Base-by-base conservation (phyloP, 2,888 invertebrate genomes). In the Brachyopa scutellaris region DNA sequence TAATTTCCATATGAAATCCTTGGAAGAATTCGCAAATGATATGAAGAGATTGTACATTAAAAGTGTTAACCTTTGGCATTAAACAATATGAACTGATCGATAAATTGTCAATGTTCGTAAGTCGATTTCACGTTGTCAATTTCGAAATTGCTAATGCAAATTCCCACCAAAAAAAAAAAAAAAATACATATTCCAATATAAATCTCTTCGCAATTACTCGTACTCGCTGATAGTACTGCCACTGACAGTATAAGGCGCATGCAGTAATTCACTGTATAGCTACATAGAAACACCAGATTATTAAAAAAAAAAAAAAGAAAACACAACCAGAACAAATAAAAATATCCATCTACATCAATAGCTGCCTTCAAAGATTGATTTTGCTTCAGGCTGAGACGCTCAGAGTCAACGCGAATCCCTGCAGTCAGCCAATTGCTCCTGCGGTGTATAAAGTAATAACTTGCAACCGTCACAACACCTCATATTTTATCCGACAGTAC, bases 391-490 rank as follows among this genome's bases (percentile, higher is more conserved):
- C 45, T 64, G 47, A 23, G 38, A 55, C 21, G 47, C 17, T 47
- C 33, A 66, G 64, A 79, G 45, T 69, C 64, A 76, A 70, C 55
- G 31, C 57, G 59, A 76, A 76, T 82, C 80, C 64, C 51, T 59
- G 47, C 45, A 76, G 69, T 59, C 69, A 64, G 64, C 13, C 80
- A 82, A 59, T 70, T 38, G n/a, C 53, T 38, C 55, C 49, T 8
- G 23, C 21, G n/a, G 29, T 45, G 62, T 55, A 57, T 62, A 51
- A 64, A 76, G 76, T 70, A 82, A 82, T 82, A 76, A 82, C 76
- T 70, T 70, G 64, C 76, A 82, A 70, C 64, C 76, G 80, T 76
- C 80, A 62, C 76, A 82, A 70, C 80, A 82, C 70, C 77, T 82
- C 64, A 64, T 76, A 42, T 33, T 59, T 33, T 47, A 64, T 38